Conservation (phyloP, 2,888 invertebrate genomes). For the Chalcis sispes region DNA sequence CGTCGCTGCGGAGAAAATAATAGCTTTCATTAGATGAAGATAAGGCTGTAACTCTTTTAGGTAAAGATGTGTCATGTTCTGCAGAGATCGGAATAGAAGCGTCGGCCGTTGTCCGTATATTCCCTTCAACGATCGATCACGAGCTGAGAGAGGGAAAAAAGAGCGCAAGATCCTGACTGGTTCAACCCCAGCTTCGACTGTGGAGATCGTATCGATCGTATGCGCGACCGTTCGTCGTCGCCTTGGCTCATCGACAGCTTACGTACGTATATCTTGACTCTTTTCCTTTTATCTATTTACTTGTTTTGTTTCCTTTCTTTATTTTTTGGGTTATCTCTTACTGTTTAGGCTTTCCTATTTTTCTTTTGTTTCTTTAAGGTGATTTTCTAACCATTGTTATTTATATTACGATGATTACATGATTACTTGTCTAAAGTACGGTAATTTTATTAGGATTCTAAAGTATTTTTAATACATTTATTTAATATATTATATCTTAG, state of each 20-base stretch:
- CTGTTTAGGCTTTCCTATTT: not conserved
- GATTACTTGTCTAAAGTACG: conserved; percentile 18
- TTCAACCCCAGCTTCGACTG: not conserved
- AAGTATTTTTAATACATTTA: too few species aligned
- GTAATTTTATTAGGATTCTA: too few species aligned
- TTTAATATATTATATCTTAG: too few species aligned
- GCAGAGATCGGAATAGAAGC: conserved; percentile 48
- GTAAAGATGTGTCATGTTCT: conserved; percentile 57
- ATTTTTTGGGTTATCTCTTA: not conserved
- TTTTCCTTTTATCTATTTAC: conserved; percentile 41
- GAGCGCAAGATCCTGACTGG: not conserved
- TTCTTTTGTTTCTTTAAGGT: not conserved
- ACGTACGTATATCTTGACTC: conserved; percentile 1
- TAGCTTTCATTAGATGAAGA: conserved; percentile 55
- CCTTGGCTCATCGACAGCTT: conserved; percentile 43
- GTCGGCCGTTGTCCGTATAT: conserved; percentile 34
- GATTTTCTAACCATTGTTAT: not conserved
- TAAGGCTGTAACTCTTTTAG: conserved; percentile 57
- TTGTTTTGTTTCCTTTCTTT: conserved; percentile 16
- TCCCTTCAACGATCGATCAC: conserved; percentile 54
- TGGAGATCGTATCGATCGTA: conserved; percentile 48
- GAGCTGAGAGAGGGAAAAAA: not conserved
- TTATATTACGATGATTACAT: conserved; percentile 1
- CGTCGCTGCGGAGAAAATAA: conserved; percentile 44
- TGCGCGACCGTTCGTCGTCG: conserved; percentile 42